Evolutionary conservation across 1,140 invertebrate genomes (phyloP), one percentile per base, ranked within the genome.

Genomic region (Papilio glaucus): DNA sequence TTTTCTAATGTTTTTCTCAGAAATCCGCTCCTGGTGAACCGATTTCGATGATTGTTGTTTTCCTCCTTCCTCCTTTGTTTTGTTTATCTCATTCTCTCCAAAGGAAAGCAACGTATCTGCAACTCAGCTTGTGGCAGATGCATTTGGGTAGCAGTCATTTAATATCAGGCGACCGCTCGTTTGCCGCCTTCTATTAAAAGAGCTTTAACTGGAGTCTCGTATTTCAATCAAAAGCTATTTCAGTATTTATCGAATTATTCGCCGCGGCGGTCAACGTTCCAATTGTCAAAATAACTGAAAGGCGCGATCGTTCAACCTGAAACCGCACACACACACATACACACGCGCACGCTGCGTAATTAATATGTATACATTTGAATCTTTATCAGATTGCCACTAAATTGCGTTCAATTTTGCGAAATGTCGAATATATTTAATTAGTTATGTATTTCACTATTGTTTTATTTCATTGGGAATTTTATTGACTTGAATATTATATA

Each of bases 211-310:
- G 49, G 18, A 33, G 29, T 33, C 49, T 57, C 49, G 21, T 57
- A 13, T 57, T 57, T 57, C 49, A 57, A 57, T 57, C 49, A 57
- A 57, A 57, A 57, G 49, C 49, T 57, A 57, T 57, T 57, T 26
- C 49, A 57, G 10, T 57, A 57, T 21, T 18, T 57, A 57, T 57
- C 49, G 49, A 57, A 57, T 57, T 57, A 57, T 57, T 57, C 21
- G 49, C 45, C 21, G 49, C 21, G 49, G 49, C 21, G 21, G 49
- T 57, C 49, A 57, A 57, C 49, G 24, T 26, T 57, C 49, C 49
- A 10, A 57, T 57, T 57, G 49, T 57, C 49, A 57, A 57, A 57
- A 57, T 57, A 57, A 57, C 49, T 57, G 49, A 57, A 57, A 57
- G 49, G 49, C 21, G 49, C 49, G 21, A 57, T 57, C 49, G 49